Evolutionary conservation across 2,797 vertebrate species (phyloP), one percentile per base, ranked within the genome.

Genomic region (Leptoclinus maculatus): DNA sequence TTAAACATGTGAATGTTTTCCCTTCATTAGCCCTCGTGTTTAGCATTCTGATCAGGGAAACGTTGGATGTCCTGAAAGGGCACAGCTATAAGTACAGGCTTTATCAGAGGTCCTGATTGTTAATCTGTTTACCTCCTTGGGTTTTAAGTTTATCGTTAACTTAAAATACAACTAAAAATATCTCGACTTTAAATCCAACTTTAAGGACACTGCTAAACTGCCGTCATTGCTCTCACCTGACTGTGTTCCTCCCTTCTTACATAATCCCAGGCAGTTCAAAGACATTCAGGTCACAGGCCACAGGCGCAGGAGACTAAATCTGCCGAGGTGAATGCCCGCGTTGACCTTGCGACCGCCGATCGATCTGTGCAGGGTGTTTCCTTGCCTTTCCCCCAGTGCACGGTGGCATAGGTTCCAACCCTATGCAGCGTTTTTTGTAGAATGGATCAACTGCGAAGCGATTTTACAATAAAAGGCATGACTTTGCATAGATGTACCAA

Each of bases 21-120:
- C 81, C 76, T 82, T 89, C 82, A 71, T 90, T 88, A 85, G 47
- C 23, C 11, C 29, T 57, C 7, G 34, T 76, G 32, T 87, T 94
- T 94, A 88, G 83, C 86, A 94, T 93, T 95, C 92, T 76, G 88
- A 87, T 91, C 91, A 92, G 70, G 83, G 66, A 66, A 66, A 83
- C 60, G 7, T 10, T 66, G 70, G 75, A 79, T 78, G 67, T 77
- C 71, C 82, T 74, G 45, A 43, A 68, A 89, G 85, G 79, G 76
- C 84, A 83, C 41, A 45, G 45, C 83, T 49, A 65, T 91, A 85
- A 75, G 79, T 70, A 25, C 63, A 67, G 43, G 79, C 79, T 83
- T 78, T 67, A 78, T 74, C 57, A 76, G 59, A 66, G 72, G 70
- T 74, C 39, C 70, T 56, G 43, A 57, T 74, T 76, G 60, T 82